phyloP scores from a whole-genome alignment of 2,797 vertebrate species.

The Ceyx erithaca region DNA sequence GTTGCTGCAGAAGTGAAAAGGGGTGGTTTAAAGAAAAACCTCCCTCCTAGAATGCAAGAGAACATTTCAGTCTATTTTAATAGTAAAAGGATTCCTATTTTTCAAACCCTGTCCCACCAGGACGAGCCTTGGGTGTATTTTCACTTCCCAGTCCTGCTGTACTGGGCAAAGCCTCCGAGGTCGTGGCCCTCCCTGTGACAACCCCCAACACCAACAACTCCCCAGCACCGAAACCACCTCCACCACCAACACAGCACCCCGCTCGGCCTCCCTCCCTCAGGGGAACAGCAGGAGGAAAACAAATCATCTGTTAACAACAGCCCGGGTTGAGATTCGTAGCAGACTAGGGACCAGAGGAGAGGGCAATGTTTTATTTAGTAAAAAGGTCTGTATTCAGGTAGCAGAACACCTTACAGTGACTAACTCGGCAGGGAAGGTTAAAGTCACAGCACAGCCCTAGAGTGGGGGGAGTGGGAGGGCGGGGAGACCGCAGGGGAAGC shows the following conservation, averaged over 20 bases:
- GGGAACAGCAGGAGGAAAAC: conserved; percentile 3
- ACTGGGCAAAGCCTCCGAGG: background rate
- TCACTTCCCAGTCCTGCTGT: background rate
- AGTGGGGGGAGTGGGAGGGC: background rate
- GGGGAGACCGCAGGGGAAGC: conserved; percentile 46
- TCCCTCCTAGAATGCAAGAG: conserved; percentile 14
- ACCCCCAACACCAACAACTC: background rate
- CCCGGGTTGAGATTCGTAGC: conserved; percentile 27
- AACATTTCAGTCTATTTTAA: conserved; percentile 25
- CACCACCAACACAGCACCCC: background rate
- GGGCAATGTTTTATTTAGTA: conserved; percentile 35
- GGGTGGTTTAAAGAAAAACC: background rate
- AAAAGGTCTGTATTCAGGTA: conserved; percentile 31
- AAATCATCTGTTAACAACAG: conserved; percentile 35
- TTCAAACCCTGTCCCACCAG: conserved; percentile 18
- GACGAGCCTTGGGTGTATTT: conserved; percentile 8
- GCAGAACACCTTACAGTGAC: conserved; percentile 51
- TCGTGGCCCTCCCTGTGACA: background rate
- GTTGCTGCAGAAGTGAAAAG: conserved; percentile 14
- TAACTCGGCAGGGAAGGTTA: conserved; percentile 27
- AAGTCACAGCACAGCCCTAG: conserved; percentile 60
- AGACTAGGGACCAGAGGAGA: conserved; percentile 31
- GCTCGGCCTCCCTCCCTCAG: background rate
- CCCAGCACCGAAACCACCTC: background rate
- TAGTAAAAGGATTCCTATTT: background rate